phyloP scores from a whole-genome alignment of 2,888 invertebrate species.

The Sarcophaga caerulescens region DNA sequence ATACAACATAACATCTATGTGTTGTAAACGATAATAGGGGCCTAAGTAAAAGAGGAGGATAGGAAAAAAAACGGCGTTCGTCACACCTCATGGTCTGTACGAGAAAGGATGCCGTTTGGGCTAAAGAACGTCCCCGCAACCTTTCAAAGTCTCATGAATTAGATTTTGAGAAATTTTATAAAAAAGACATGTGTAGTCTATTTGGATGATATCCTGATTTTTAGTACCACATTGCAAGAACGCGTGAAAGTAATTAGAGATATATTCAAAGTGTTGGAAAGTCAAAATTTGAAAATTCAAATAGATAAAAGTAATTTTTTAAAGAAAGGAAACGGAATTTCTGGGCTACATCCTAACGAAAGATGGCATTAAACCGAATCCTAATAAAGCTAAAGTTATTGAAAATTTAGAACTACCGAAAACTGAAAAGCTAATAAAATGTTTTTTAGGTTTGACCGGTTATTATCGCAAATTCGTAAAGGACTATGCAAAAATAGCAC shows the following conservation, averaged over 20 bases:
- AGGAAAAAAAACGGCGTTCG: background rate
- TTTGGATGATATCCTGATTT: background rate
- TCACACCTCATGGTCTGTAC: background rate
- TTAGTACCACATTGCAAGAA: background rate
- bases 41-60: background rate
- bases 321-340: too few relatives aligned
- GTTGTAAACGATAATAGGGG: too few relatives aligned
- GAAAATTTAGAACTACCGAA: background rate
- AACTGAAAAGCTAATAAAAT: conserved; percentile 7
- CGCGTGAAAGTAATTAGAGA: background rate
- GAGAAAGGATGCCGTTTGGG: background rate
- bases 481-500: too few relatives aligned
- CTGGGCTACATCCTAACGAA: background rate
- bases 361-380: too few relatives aligned
- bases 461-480: background rate
- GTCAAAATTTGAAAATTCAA: background rate
- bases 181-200: background rate
- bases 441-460: conserved; percentile 13
- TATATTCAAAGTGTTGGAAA: background rate
- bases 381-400: too few relatives aligned
- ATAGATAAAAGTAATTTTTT: background rate
- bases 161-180: background rate
- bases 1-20: too few relatives aligned
- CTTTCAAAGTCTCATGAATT: background rate
- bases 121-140: background rate